A percentile compares a stretch with the other conserved stretches of the same genome.
These are phyloP conservation scores for Cochlearius cochlearius DNA, from an alignment of 2,113 vertebrate genomes.

Conservation along the genomic window DNA sequence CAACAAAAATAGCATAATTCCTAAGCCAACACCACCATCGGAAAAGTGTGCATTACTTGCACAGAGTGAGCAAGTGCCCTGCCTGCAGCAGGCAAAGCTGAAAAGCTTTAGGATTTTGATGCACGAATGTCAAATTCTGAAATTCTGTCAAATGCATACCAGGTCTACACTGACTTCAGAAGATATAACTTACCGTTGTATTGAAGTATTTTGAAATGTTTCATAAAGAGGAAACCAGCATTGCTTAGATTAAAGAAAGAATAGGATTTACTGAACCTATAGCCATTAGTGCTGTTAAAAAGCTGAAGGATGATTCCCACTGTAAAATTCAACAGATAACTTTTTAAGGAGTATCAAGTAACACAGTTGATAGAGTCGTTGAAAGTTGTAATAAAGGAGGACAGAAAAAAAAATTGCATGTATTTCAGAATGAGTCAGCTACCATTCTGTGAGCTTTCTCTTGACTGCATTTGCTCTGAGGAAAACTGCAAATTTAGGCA, in stretches of 20 bases:
- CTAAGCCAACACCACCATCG: background rate
- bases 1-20: background rate
- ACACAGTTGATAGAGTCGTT: background rate
- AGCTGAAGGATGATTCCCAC: background rate
- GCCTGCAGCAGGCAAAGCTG: background rate
- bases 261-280: background rate
- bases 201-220: background rate
- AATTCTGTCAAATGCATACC: background rate
- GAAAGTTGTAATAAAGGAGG: background rate
- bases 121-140: background rate
- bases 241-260: background rate
- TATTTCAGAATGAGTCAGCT: background rate
- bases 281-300: background rate
- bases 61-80: background rate
- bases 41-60: background rate
- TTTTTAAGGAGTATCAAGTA: background rate
- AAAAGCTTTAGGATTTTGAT: background rate
- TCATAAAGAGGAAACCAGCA: background rate
- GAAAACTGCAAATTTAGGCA: background rate
- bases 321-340: background rate
- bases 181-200: background rate
- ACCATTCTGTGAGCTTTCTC: background rate
- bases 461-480: constrained; percentile 3
- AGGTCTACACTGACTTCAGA: background rate
- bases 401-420: background rate